Base-by-base conservation (phyloP, 2,888 invertebrate genomes). In the Ferdinandea cuprea region DNA sequence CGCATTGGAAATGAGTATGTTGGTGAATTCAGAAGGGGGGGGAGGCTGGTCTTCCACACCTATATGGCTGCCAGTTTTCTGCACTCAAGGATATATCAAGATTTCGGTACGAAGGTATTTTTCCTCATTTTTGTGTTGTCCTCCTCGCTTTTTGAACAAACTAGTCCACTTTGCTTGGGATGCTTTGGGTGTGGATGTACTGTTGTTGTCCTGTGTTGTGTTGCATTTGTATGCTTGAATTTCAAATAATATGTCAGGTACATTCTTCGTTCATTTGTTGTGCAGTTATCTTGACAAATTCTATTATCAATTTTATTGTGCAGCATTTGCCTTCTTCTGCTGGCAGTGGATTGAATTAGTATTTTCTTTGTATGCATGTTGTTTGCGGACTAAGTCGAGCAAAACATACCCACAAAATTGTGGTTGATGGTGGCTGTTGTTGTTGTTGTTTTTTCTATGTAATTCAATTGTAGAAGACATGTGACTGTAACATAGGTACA, bases 181-280 rank as follows among this genome's bases (percentile, higher is more conserved):
- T n/a, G 15, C 9, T 40, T 13, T 73, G n/a, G n/a, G n/a, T n/a
- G n/a, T 48, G 21, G 50, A 35, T 73, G 32, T 63, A 63, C 11
- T 13, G n/a, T 35, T 35, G 13, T 37, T 13, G 37, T 37, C n/a
- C n/a, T n/a, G n/a, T 13, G 37, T 37, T 17, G 30, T 73, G 65
- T 40, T 73, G 19, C 30, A 65, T 58, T 52, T 37, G 52, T 69
- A 52, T 71, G 54, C 56, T 77, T 63, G 61, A 32, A 71, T 69
- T 61, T 71, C 69, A 40, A 71, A 77, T 61, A 68, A 68, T 77
- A 63, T 71, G 69, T 77, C 69, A 71, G 69, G 71, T 63, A 71
- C 71, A 77, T 61, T 50, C 69, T 44, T 35, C 32, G 35, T 50
- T 21, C 48, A 35, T 48, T 69, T 74, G 59, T 68, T 52, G 59